Evolutionary conservation across 2,797 vertebrate genomes (phyloP).

Genomic region (Hyperoplus immaculatus): DNA sequence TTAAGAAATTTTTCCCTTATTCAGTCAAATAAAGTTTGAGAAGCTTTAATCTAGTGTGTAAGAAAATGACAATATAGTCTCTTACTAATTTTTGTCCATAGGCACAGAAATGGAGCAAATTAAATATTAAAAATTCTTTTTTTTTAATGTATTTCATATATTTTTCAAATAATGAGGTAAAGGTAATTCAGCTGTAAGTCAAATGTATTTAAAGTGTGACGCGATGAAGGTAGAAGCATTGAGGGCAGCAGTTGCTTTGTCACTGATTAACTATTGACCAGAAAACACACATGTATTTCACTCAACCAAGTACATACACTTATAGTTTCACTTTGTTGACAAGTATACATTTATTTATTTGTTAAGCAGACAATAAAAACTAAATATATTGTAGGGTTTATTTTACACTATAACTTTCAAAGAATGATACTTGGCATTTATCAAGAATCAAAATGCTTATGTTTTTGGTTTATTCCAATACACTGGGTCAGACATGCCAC

Average conservation of each 20-base stretch:
- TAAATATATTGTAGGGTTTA: not conserved
- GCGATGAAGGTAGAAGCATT: slow-evolving; percentile 7
- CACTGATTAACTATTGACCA: not conserved
- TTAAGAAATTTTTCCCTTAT: not conserved
- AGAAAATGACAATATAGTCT: not conserved
- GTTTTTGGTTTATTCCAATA: not conserved
- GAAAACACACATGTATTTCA: not conserved
- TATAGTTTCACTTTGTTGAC: not conserved
- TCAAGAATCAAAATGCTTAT: not conserved
- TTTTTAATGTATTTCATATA: not conserved
- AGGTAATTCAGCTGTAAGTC: not conserved
- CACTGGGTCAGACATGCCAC: not conserved
- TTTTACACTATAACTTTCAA: not conserved
- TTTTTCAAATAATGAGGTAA: not conserved
- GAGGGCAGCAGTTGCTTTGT: slow-evolving; percentile 15
- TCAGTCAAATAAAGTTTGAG: not conserved
- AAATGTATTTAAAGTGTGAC: not conserved
- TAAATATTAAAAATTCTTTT: not conserved
- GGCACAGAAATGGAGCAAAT: not conserved
- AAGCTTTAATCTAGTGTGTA: not conserved
- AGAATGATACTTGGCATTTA: not conserved
- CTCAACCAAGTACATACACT: slow-evolving; percentile 1
- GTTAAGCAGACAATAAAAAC: too few species aligned
- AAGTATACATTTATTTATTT: not conserved
- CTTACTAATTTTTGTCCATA: not conserved